Evolutionary conservation across 92 coral and sea anemone species (phyloP).

Genomic region (Actinostola sp.): DNA sequence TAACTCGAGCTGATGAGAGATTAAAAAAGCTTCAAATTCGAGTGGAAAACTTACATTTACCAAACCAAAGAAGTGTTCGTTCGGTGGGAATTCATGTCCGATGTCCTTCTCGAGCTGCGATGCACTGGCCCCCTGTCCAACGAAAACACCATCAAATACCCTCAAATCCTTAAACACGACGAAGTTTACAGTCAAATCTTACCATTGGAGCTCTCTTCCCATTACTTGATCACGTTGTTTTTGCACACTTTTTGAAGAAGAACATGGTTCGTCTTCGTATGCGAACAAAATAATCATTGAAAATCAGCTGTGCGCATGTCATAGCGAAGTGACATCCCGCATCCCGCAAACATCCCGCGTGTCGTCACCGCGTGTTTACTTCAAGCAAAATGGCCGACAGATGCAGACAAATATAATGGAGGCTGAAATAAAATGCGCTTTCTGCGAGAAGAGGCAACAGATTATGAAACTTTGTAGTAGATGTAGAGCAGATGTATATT

Average conservation of each 20-base stretch:
- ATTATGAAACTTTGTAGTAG: slow-evolving; percentile 88
- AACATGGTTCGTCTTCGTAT: slow-evolving; percentile 10
- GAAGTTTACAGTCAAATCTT: background rate
- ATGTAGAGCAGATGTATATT: slow-evolving; percentile 74
- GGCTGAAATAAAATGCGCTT: slow-evolving; percentile 44
- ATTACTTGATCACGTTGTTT: slow-evolving; percentile 40
- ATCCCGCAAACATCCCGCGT: slow-evolving; percentile 10
- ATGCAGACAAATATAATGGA: too few relatives aligned
- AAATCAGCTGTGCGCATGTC: slow-evolving; percentile 34
- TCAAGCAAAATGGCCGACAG: slow-evolving; percentile 33
- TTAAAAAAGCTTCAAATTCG: background rate
- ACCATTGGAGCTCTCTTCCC: slow-evolving; percentile 55
- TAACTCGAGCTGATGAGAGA: background rate
- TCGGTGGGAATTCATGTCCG: slow-evolving; percentile 97
- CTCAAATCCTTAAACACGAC: background rate
- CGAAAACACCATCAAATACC: slow-evolving; percentile 1
- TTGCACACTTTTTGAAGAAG: slow-evolving; percentile 8
- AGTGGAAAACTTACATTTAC: slow-evolving; percentile 81
- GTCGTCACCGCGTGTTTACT: background rate
- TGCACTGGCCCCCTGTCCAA: slow-evolving; percentile 88
- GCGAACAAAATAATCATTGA: slow-evolving; percentile 17
- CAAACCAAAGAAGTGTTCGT: slow-evolving; percentile 97
- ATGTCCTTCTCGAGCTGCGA: slow-evolving; percentile 99
- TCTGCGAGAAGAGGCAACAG: slow-evolving; percentile 58
- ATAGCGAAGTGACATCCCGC: slow-evolving; percentile 13